Conservation (phyloP, 2,888 invertebrate genomes). For the Gibbula magus region DNA sequence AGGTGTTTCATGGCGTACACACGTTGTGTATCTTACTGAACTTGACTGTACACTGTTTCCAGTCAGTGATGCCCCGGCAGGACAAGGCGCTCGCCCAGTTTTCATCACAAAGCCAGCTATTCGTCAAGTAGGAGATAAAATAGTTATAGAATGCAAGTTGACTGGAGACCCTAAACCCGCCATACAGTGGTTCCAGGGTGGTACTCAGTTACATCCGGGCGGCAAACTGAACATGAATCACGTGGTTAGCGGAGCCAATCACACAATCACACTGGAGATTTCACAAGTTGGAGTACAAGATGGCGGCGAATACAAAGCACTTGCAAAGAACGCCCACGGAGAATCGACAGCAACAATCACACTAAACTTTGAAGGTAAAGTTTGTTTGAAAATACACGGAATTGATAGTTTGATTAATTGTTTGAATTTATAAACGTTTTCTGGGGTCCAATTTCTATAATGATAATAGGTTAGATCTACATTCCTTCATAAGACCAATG, state of each 20-base stretch:
- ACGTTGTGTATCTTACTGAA: too few species aligned
- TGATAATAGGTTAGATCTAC: neutral
- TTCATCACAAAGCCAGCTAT: conserved; percentile 99
- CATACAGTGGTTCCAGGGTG: conserved; percentile 95
- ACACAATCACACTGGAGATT: conserved; percentile 89
- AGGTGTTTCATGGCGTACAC: too few species aligned
- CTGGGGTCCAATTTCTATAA: neutral
- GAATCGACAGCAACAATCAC: conserved; percentile 96
- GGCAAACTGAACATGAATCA: conserved; percentile 81
- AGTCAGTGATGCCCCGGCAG: conserved; percentile 36
- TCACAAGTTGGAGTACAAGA: conserved; percentile 87
- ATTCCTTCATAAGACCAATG: neutral
- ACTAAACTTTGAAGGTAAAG: conserved; percentile 78
- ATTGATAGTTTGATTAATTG: neutral
- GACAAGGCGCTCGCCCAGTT: conserved; percentile 80
- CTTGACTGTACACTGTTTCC: too few species aligned
- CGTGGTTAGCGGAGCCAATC: conserved; percentile 82
- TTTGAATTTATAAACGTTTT: neutral
- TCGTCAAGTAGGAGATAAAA: conserved; percentile 91
- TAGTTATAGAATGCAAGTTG: conserved; percentile 79
- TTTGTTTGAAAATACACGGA: too few species aligned
- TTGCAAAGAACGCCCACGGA: conserved; percentile 93
- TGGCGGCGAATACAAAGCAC: conserved; percentile 92
- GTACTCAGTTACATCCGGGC: conserved; percentile 86
- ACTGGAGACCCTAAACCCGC: conserved; percentile 81